phyloP scores from a whole-genome alignment of 2,113 vertebrate species.

The Nestor notabilis region DNA sequence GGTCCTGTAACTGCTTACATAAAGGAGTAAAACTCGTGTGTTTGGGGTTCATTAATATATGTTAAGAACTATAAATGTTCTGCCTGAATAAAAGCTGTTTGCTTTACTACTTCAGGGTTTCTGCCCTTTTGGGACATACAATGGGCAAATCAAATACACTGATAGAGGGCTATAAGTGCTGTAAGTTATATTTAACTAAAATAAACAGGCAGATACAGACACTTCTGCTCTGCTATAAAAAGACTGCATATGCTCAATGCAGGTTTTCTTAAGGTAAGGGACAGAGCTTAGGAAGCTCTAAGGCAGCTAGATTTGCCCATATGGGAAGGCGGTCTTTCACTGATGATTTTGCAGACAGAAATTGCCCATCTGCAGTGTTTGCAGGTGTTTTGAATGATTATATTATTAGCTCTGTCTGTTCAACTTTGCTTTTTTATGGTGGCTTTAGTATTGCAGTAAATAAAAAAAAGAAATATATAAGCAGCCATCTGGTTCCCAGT shows the following conservation, averaged over 20 bases:
- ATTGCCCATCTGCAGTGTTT: slow-evolving; percentile 96
- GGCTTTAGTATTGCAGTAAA: slow-evolving; percentile 88
- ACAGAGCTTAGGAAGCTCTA: slow-evolving; percentile 77
- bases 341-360: slow-evolving; percentile 90
- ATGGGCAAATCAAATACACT: slow-evolving; percentile 48
- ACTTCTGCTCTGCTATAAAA: slow-evolving; percentile 81
- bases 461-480: slow-evolving; percentile 87
- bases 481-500: slow-evolving; percentile 88
- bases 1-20: neutral
- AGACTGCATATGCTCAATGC: slow-evolving; percentile 82
- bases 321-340: slow-evolving; percentile 91
- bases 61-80: slow-evolving; percentile 53
- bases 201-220: slow-evolving; percentile 77
- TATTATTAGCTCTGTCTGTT: slow-evolving; percentile 98
- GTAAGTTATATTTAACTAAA: slow-evolving; percentile 78
- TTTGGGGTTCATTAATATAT: slow-evolving; percentile 17
- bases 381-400: slow-evolving; percentile 99
- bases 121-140: slow-evolving; percentile 13
- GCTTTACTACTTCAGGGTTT: slow-evolving; percentile 16
- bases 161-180: slow-evolving; percentile 54
- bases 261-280: slow-evolving; percentile 88
- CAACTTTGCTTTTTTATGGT: slow-evolving; percentile 95
- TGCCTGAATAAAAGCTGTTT: slow-evolving; percentile 46
- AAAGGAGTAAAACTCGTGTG: slow-evolving; percentile 31
- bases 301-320: slow-evolving; percentile 88